These are phyloP conservation scores for Eulemur rubriventer DNA, from an alignment of 2,797 vertebrate genomes.

Conservation along the genomic window DNA sequence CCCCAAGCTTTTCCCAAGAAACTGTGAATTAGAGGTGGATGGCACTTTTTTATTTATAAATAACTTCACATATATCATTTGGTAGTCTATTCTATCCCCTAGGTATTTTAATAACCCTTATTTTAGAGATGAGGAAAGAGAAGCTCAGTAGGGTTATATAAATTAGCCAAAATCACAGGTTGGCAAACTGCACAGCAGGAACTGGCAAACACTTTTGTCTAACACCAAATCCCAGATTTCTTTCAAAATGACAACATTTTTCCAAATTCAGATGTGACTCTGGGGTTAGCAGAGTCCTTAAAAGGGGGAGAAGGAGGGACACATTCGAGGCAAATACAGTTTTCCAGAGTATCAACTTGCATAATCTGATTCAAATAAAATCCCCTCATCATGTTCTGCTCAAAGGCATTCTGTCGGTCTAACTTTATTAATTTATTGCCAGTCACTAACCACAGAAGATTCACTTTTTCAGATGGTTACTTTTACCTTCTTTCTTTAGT, in stretches of 20 bases:
- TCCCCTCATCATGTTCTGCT: not conserved
- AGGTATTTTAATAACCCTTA: not conserved
- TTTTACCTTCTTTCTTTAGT: not conserved
- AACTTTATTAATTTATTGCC: not conserved
- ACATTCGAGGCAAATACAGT: not conserved
- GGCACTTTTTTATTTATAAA: slow-evolving; percentile 27
- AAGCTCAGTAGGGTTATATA: not conserved
- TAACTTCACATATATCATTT: slow-evolving; percentile 9
- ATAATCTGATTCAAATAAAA: not conserved
- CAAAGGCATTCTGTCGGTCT: not conserved
- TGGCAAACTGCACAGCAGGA: not conserved
- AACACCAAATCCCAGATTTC: not conserved
- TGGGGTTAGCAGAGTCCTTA: not conserved
- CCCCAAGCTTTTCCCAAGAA: not conserved
- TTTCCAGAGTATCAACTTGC: not conserved
- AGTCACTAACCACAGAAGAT: not conserved
- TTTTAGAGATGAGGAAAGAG: slow-evolving; percentile 1
- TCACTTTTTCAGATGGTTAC: not conserved
- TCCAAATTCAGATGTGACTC: not conserved
- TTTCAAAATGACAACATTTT: not conserved
- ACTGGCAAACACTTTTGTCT: not conserved
- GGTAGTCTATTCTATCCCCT: not conserved
- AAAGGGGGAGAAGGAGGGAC: not conserved
- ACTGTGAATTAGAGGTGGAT: not conserved
- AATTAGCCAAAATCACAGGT: not conserved